These are phyloP conservation scores for Craseonycteris thonglongyai DNA, from an alignment of 2,113 vertebrate genomes.

Conservation along the genomic window DNA sequence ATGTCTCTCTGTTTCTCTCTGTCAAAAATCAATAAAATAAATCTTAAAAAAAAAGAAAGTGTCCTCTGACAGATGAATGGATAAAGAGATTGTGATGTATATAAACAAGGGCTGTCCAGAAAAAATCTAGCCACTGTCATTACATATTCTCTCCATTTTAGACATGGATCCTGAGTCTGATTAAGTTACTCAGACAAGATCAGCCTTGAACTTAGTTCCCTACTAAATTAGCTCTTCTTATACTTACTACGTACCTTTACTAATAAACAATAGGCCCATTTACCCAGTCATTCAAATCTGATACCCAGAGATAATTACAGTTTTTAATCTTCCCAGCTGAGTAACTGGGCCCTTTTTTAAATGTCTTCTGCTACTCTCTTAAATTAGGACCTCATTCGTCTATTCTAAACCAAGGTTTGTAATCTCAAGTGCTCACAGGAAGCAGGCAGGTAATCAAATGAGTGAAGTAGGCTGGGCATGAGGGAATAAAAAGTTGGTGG, in stretches of 20 bases:
- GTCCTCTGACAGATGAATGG: too few relatives aligned
- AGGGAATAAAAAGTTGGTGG: background rate
- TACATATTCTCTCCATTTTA: background rate
- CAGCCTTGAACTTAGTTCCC: background rate
- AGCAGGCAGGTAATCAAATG: background rate
- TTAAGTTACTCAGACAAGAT: background rate
- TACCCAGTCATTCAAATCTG: background rate
- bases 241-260: background rate
- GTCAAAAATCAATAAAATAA: too few relatives aligned
- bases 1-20: too few relatives aligned
- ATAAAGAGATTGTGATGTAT: too few relatives aligned
- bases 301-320: background rate
- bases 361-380: background rate
- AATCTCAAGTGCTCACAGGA: background rate
- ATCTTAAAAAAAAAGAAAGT: too few relatives aligned
- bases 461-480: background rate
- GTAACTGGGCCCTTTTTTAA: background rate
- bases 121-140: too few relatives aligned
- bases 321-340: background rate
- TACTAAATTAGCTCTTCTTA: background rate
- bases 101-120: too few relatives aligned
- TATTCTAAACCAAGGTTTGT: background rate
- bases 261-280: background rate
- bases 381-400: background rate
- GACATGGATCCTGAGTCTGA: background rate